Percentiles rank a stretch among this genome's conserved stretches.
phyloP scores from a whole-genome alignment of 2,113 vertebrate species.

The Mormoops blainvillei region DNA sequence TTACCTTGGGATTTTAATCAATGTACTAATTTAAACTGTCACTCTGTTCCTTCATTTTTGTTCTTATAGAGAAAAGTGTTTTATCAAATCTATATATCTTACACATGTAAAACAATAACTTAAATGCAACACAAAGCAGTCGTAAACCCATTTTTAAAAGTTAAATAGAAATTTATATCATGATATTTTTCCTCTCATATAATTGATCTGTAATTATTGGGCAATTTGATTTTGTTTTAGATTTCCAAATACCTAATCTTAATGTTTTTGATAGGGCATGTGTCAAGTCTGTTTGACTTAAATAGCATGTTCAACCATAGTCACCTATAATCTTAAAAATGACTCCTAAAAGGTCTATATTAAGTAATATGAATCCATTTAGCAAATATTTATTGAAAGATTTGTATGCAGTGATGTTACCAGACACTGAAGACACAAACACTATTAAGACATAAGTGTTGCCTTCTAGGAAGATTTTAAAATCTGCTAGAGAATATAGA shows the following conservation, averaged over 20 bases:
- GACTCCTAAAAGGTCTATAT: neutral
- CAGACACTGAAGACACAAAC: neutral
- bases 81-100: neutral
- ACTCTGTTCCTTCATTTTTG: neutral
- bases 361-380: neutral
- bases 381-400: neutral
- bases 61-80: neutral
- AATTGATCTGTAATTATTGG: neutral
- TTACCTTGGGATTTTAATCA: neutral
- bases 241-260: neutral
- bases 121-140: neutral
- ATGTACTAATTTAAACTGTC: neutral
- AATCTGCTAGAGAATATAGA: neutral
- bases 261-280: neutral
- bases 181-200: neutral
- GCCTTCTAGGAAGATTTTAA: neutral
- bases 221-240: neutral
- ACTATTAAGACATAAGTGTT: neutral
- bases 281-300: neutral
- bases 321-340: neutral
- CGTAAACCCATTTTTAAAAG: neutral
- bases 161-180: neutral
- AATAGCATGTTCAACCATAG: neutral
- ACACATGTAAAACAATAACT: neutral
- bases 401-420: neutral